A percentile compares a stretch with the other conserved stretches of the same genome.
These are phyloP conservation scores for Spatulosminthurus flaviceps DNA, from an alignment of 2,888 invertebrate genomes.

Conservation along the genomic window DNA sequence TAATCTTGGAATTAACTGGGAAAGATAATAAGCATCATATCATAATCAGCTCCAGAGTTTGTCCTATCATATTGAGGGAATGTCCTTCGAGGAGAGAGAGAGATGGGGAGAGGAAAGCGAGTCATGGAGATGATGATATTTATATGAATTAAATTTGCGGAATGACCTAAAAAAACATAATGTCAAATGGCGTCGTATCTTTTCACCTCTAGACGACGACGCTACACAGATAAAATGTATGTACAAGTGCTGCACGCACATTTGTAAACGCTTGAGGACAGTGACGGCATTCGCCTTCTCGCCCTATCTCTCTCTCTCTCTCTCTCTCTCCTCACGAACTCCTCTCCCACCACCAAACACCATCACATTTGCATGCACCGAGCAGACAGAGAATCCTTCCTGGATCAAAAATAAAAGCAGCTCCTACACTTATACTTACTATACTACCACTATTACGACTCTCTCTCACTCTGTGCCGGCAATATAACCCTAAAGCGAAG, in stretches of 20 bases:
- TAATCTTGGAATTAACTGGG: not conserved
- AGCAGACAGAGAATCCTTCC: constrained; percentile 3
- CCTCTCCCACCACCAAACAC: not conserved
- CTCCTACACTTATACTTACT: too few relatives aligned
- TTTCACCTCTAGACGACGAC: not conserved
- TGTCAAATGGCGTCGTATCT: constrained; percentile 8
- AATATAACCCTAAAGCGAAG: too few relatives aligned
- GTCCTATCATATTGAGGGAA: too few relatives aligned
- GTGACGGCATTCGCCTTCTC: constrained; percentile 1
- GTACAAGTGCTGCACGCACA: not conserved
- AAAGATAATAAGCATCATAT: not conserved
- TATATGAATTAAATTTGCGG: not conserved
- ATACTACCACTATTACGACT: too few relatives aligned
- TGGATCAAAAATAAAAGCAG: constrained; percentile 9
- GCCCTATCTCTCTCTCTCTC: not conserved
- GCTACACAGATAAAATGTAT: not conserved
- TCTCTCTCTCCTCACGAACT: constrained; percentile 15
- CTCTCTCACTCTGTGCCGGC: not conserved
- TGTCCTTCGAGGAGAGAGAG: too few relatives aligned
- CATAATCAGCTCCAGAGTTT: not conserved
- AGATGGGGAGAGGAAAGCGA: too few relatives aligned
- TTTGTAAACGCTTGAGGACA: not conserved
- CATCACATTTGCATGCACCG: not conserved
- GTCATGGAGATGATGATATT: not conserved
- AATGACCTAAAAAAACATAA: constrained; percentile 3